Evolutionary conservation across 1,140 invertebrate genomes (phyloP).

Genomic region (Drosophila parabipectinata): DNA sequence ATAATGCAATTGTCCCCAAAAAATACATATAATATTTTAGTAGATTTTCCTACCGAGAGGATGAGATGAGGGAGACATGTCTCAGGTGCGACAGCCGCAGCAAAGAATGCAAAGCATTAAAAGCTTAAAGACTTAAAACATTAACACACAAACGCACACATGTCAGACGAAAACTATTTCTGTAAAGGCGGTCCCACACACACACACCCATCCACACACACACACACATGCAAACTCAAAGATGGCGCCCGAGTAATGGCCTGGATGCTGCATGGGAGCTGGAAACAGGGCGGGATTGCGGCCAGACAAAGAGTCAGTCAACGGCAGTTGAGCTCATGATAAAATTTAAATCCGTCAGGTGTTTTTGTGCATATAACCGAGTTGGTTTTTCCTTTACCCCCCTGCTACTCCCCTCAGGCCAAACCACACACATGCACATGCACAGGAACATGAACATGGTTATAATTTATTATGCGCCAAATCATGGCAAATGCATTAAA

Average conservation of each 20-base stretch:
- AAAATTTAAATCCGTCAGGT: slow-evolving; percentile 76
- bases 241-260: slow-evolving; percentile 17
- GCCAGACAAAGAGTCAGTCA: slow-evolving; percentile 53
- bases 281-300: slow-evolving; percentile 16
- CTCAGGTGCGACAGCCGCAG: slow-evolving; percentile 45
- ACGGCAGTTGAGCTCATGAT: slow-evolving; percentile 57
- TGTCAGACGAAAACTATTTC: slow-evolving; percentile 60
- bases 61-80: background rate
- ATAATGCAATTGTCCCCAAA: slow-evolving; percentile 46
- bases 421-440: slow-evolving; percentile 14
- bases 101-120: slow-evolving; percentile 69
- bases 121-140: slow-evolving; percentile 75
- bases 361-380: slow-evolving; percentile 38
- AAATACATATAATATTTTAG: slow-evolving; percentile 30
- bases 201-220: too few species aligned
- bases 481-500: slow-evolving; percentile 74
- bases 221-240: slow-evolving; percentile 13
- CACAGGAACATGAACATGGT: slow-evolving; percentile 18
- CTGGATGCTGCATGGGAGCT: slow-evolving; percentile 12
- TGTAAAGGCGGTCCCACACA: slow-evolving; percentile 1
- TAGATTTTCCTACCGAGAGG: background rate
- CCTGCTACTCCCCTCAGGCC: background rate
- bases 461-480: slow-evolving; percentile 76
- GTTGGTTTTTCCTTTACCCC: background rate
- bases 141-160: slow-evolving; percentile 42